Evolutionary conservation across 2,113 vertebrate species (phyloP), one percentile per base, ranked within the genome.

Genomic region (Candoia aspera): DNA sequence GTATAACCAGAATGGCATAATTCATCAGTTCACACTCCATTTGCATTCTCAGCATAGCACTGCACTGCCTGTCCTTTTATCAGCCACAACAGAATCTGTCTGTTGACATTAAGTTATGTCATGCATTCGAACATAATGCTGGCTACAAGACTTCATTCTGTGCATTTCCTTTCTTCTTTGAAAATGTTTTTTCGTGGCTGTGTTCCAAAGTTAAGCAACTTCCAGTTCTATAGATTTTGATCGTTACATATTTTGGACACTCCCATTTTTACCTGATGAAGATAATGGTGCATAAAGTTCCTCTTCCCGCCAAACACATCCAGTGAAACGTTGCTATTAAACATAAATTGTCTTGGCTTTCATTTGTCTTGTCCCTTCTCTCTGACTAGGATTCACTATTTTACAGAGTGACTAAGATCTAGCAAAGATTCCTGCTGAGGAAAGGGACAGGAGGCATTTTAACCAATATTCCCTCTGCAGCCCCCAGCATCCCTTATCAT

Each of bases 1-100:
- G 89, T 94, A 93, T 92, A 96, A 94, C 93, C 19, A 0, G 87
- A 92, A 83, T 90, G 49, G 93, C 84, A 62, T 93, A 96, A 95
- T 95, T 94, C 73, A 90, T 95, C 94, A 94, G 94, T 95, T 96
- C 96, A 85, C 92, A 96, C 95, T 95, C 96, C 85, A 95, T 97
- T 96, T 95, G 92, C 92, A 95, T 95, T 94, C 89, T 84, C 88
- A 92, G 93, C 91, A 62, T 86, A 94, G 89, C 90, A 21, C 0
- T 12, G 93, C 42, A 53, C 12, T 33, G 60, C 57, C n/a, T 68
- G 60, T 68, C 95, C 95, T 91, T 83, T 93, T 97, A 95, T 96
- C 95, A 95, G 91, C 91, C 95, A 42, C 92, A 95, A 93, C 19
- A 93, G 92, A 95, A 57, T 91, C 92, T 59, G 54, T 91, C 93